A percentile compares a stretch with the other conserved stretches of the same genome.
Evolutionary conservation across 2,113 vertebrate genomes (phyloP).

Genomic region (Tympanuchus pallidicinctus): DNA sequence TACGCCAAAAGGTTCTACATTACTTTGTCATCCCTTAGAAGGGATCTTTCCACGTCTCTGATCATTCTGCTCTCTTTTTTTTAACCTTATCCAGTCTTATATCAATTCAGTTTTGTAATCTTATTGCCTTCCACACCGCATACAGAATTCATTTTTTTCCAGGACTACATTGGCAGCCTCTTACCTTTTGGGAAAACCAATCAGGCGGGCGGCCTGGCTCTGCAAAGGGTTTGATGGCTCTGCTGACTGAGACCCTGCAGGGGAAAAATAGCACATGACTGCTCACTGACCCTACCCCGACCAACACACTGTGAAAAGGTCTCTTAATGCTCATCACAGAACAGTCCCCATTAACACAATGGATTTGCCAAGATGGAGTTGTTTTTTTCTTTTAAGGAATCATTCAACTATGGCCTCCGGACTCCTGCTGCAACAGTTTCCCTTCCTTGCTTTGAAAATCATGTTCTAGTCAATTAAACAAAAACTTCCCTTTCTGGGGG

Average conservation of each 20-base stretch:
- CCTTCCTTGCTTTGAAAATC: not conserved
- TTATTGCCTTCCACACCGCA: not conserved
- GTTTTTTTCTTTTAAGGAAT: not conserved
- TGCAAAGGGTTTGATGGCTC: conserved; percentile 98
- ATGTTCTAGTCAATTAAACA: not conserved
- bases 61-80: not conserved
- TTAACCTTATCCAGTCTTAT: not conserved
- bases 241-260: conserved; percentile 95
- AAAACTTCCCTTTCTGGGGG: not conserved
- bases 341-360: fast-evolving
- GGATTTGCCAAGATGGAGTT: not conserved
- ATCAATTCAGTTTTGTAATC: not conserved
- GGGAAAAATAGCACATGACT: not conserved
- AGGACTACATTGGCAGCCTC: not conserved
- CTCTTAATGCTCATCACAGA: not conserved
- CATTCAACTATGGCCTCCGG: not conserved
- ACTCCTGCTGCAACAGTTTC: not conserved
- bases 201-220: conserved; percentile 95
- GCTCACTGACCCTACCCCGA: not conserved
- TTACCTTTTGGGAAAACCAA: conserved; percentile 99
- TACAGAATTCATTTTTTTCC: not conserved
- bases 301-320: not conserved
- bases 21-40: not conserved
- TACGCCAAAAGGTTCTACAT: not conserved
- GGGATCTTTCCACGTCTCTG: not conserved